Percentiles rank a stretch among this genome's conserved stretches.
These are phyloP conservation scores for Pteromalus puparum DNA, from an alignment of 1,140 invertebrate species.

Conservation along the genomic window DNA sequence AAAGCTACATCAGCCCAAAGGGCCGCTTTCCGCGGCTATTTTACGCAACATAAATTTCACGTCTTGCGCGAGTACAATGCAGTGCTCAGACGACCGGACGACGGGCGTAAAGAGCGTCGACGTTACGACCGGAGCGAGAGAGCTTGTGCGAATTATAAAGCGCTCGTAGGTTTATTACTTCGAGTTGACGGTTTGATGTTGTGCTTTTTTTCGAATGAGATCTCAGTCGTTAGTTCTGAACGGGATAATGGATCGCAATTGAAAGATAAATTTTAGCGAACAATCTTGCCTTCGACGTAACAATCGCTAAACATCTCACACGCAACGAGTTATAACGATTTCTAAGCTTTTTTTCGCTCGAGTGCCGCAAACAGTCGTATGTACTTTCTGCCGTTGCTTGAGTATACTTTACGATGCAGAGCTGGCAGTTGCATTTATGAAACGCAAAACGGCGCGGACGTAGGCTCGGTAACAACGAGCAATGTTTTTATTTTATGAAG, in stretches of 20 bases:
- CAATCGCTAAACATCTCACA: background rate
- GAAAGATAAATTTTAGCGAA: background rate
- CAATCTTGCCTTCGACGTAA: background rate
- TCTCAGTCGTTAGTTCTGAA: background rate
- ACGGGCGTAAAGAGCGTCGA: background rate
- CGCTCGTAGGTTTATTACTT: background rate
- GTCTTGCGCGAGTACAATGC: constrained; percentile 22
- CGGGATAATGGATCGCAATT: background rate
- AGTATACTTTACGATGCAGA: background rate
- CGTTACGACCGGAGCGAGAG: background rate
- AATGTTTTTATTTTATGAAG: constrained; percentile 16
- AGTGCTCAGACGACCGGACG: background rate
- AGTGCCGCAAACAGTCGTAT: background rate
- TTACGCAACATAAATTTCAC: constrained; percentile 62
- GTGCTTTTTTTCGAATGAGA: no score
- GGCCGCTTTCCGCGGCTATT: constrained; percentile 32
- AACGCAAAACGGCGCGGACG: background rate
- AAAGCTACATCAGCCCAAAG: constrained; percentile 21
- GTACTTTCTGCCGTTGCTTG: background rate
- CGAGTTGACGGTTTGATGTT: no score
- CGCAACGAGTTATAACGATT: background rate
- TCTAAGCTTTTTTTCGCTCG: background rate
- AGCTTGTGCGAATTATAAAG: background rate
- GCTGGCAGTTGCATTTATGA: background rate
- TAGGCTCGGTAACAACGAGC: background rate